A percentile compares a stretch with the other conserved stretches of the same genome.
These are phyloP conservation scores for Parnassius orleans DNA, from an alignment of 2,888 invertebrate species.

Conservation along the genomic window DNA sequence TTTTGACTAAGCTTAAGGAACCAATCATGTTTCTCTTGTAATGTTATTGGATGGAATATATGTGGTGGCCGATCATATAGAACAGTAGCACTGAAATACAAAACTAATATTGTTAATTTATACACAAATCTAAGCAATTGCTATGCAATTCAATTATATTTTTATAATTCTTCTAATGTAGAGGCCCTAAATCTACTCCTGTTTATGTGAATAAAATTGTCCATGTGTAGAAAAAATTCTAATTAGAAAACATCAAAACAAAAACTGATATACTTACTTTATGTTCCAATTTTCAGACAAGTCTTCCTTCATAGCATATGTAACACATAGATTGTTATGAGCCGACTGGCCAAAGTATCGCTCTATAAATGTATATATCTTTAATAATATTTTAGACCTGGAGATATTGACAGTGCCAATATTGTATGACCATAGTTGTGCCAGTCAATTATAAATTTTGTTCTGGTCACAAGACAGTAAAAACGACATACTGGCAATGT, in stretches of 20 bases:
- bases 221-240: too few relatives aligned
- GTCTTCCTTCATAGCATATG: conserved; percentile 94
- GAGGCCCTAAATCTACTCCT: too few relatives aligned
- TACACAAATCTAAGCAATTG: too few relatives aligned
- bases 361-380: conserved; percentile 86
- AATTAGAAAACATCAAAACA: background rate
- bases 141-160: too few relatives aligned
- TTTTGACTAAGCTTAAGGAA: conserved; percentile 83
- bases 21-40: conserved; percentile 87
- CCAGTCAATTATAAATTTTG: conserved; percentile 95
- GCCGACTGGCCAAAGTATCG: conserved; percentile 88
- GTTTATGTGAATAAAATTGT: too few relatives aligned
- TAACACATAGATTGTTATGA: conserved; percentile 93
- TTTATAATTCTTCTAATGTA: too few relatives aligned
- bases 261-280: conserved; percentile 72
- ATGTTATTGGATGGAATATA: conserved; percentile 86
- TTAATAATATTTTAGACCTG: conserved; percentile 81
- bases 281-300: conserved; percentile 88
- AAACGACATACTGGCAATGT: conserved; percentile 92
- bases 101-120: background rate
- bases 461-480: conserved; percentile 84
- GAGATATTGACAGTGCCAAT: conserved; percentile 85
- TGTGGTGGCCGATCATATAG: conserved; percentile 95
- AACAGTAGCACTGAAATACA: conserved; percentile 84
- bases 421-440: conserved; percentile 98